These are phyloP conservation scores for Aphelenchoides besseyi DNA, from an alignment of 1,140 invertebrate species.

Conservation along the genomic window DNA sequence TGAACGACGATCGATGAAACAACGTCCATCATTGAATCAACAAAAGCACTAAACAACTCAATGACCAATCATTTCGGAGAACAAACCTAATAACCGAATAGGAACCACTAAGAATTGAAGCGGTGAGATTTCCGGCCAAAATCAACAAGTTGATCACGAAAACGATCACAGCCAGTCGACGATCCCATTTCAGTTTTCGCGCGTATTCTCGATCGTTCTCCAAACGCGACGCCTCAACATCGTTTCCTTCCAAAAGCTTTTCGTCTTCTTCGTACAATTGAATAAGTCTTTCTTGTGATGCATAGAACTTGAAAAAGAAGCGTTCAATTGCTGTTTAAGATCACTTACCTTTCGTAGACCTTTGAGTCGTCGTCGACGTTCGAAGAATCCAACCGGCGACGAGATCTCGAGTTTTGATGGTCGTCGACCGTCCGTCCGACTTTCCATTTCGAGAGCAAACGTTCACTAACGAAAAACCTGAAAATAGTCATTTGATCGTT, in stretches of 20 bases:
- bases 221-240: constrained; percentile 8
- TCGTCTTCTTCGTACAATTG: constrained; percentile 36
- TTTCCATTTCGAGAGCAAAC: neutral
- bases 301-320: constrained; percentile 41
- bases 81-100: constrained; percentile 54
- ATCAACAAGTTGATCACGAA: no score
- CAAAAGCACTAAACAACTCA: constrained; percentile 53
- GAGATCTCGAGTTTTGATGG: neutral
- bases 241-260: constrained; percentile 16
- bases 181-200: constrained; percentile 22
- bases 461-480: no score
- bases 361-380: constrained; percentile 12
- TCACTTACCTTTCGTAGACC: neutral
- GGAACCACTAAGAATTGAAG: constrained; percentile 44
- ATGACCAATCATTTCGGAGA: no score
- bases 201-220: constrained; percentile 15
- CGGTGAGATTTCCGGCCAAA: constrained; percentile 39
- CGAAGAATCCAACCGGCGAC: constrained; percentile 9
- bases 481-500: no score
- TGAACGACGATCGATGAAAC: constrained; percentile 21
- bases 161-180: constrained; percentile 29
- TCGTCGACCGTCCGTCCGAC: neutral
- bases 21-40: constrained; percentile 47
- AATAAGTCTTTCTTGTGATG: constrained; percentile 30
- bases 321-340: neutral